These are phyloP conservation scores for Palaemon carinicauda DNA, from an alignment of 1,140 invertebrate species.

Conservation along the genomic window DNA sequence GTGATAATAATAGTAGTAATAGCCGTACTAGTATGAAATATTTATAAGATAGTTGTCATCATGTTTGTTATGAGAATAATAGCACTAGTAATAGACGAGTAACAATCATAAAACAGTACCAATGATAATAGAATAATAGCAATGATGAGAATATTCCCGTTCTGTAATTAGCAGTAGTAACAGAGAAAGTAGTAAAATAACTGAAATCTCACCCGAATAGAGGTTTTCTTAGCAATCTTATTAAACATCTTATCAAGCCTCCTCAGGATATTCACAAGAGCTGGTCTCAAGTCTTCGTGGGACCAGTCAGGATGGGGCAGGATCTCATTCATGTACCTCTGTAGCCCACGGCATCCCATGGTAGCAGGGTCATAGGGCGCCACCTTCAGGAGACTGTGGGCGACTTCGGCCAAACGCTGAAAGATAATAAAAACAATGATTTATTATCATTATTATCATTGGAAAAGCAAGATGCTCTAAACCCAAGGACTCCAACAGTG, in stretches of 20 bases:
- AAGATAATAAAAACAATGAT: slow-evolving; percentile 60
- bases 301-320: slow-evolving; percentile 96
- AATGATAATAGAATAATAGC: too few species aligned
- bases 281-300: slow-evolving; percentile 90
- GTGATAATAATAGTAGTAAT: too few species aligned
- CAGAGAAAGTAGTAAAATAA: neutral
- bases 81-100: too few species aligned
- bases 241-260: slow-evolving; percentile 96
- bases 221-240: slow-evolving; percentile 96
- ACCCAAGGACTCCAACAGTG: too few species aligned
- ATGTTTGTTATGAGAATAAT: too few species aligned
- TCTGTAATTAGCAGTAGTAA: neutral
- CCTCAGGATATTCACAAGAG: slow-evolving; percentile 89
- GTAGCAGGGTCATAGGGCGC: slow-evolving; percentile 96
- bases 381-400: slow-evolving; percentile 94
- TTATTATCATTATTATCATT: too few species aligned
- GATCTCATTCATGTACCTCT: slow-evolving; percentile 93
- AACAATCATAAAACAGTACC: too few species aligned
- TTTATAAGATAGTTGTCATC: too few species aligned
- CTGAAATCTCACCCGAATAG: slow-evolving; percentile 73
- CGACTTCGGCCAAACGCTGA: slow-evolving; percentile 93
- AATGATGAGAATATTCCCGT: too few species aligned
- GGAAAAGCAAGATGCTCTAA: too few species aligned
- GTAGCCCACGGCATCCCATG: slow-evolving; percentile 90
- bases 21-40: too few species aligned